Conservation (phyloP, 2,113 vertebrate species). For the Eretmochelys imbricata region DNA sequence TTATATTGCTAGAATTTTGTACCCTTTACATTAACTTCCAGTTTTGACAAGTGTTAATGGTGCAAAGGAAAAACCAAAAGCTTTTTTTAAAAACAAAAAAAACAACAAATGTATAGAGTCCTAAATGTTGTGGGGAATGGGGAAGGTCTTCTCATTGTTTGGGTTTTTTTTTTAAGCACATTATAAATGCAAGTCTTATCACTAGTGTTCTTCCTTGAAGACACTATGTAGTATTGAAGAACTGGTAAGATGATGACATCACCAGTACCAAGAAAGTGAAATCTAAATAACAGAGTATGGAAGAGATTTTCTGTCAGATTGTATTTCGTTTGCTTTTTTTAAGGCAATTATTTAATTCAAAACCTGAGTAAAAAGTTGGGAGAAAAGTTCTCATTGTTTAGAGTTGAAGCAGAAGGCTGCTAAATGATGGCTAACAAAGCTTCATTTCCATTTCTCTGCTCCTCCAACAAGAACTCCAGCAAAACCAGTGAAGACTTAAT, state of each 20-base stretch:
- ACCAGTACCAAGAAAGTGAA: not conserved
- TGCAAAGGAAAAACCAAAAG: not conserved
- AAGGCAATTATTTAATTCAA: not conserved
- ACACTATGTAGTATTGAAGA: not conserved
- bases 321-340: not conserved
- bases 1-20: not conserved
- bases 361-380: not conserved
- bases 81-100: not conserved
- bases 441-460: not conserved
- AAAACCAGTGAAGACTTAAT: not conserved
- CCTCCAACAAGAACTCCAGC: not conserved
- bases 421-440: not conserved
- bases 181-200: not conserved
- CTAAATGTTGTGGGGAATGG: not conserved
- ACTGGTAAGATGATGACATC: not conserved
- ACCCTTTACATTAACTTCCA: not conserved
- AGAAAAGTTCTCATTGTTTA: not conserved
- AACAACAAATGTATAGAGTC: accelerated
- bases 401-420: not conserved
- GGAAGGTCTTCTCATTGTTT: accelerated
- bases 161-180: not conserved
- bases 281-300: not conserved
- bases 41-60: not conserved
- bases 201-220: not conserved
- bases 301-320: not conserved